Evolutionary conservation across 1,140 invertebrate genomes (phyloP).

Genomic region (Melitaea cinxia): DNA sequence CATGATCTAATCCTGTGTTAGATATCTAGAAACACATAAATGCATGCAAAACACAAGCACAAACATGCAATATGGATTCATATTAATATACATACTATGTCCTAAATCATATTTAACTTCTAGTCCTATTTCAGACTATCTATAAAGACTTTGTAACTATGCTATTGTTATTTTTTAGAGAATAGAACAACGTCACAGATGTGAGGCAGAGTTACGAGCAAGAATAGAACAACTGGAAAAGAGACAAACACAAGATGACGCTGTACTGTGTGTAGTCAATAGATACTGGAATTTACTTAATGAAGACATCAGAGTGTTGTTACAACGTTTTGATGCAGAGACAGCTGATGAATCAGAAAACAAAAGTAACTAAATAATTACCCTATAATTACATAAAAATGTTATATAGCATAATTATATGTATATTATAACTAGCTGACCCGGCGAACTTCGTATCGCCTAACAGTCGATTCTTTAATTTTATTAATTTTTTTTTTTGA

Average conservation of each 20-base stretch:
- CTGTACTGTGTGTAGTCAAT: slow-evolving; percentile 98
- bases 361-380: slow-evolving; percentile 85
- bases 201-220: slow-evolving; percentile 94
- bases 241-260: slow-evolving; percentile 98
- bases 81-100: too few relatives aligned
- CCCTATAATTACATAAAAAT: background rate
- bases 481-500: too few relatives aligned
- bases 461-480: too few relatives aligned
- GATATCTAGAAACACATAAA: too few relatives aligned
- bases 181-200: slow-evolving; percentile 94
- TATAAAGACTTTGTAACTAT: too few relatives aligned
- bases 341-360: slow-evolving; percentile 98
- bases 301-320: slow-evolving; percentile 96
- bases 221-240: slow-evolving; percentile 98
- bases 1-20: too few relatives aligned
- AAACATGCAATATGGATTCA: too few relatives aligned
- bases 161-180: slow-evolving; percentile 80
- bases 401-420: background rate
- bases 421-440: background rate
- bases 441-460: too few relatives aligned
- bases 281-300: slow-evolving; percentile 99
- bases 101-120: too few relatives aligned
- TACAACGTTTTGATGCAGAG: slow-evolving; percentile 98
- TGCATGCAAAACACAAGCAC: too few relatives aligned
- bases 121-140: too few relatives aligned